These are phyloP conservation scores for Lordiphosa mommai DNA, from an alignment of 1,140 invertebrate genomes.

Conservation along the genomic window DNA sequence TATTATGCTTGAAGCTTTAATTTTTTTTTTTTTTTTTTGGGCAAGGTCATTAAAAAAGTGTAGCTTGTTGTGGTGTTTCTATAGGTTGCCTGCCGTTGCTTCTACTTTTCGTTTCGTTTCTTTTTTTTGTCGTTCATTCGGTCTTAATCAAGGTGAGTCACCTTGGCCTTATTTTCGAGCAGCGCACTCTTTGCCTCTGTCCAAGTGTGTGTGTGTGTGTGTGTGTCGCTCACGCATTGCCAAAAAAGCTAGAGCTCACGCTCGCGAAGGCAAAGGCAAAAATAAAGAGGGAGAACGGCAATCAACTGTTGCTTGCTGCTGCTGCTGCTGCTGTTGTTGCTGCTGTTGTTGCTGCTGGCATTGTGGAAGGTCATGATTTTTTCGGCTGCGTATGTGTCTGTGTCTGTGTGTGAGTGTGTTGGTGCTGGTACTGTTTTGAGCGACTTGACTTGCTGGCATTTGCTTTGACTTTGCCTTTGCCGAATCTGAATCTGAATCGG, in stretches of 20 bases:
- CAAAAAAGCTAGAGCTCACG: conserved; percentile 60
- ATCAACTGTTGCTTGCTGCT: conserved; percentile 50
- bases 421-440: conserved; percentile 12
- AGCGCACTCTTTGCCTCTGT: conserved; percentile 61
- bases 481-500: conserved; percentile 27
- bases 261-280: conserved; percentile 41
- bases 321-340: conserved; percentile 46
- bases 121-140: conserved; percentile 63
- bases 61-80: conserved; percentile 13
- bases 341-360: conserved; percentile 58
- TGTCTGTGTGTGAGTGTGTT: conserved; percentile 1
- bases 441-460: conserved; percentile 67
- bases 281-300: conserved; percentile 18
- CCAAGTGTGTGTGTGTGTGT: conserved; percentile 14
- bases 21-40: conserved; percentile 58
- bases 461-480: conserved; percentile 28
- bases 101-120: conserved; percentile 39
- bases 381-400: conserved; percentile 44
- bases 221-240: conserved; percentile 66
- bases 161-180: conserved; percentile 79
- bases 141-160: conserved; percentile 79
- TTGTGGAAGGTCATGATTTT: conserved; percentile 79
- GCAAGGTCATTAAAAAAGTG: conserved; percentile 53
- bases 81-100: conserved; percentile 23
- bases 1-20: conserved; percentile 68